These are phyloP conservation scores for Coleophora deauratella DNA, from an alignment of 2,888 invertebrate genomes.

Conservation along the genomic window DNA sequence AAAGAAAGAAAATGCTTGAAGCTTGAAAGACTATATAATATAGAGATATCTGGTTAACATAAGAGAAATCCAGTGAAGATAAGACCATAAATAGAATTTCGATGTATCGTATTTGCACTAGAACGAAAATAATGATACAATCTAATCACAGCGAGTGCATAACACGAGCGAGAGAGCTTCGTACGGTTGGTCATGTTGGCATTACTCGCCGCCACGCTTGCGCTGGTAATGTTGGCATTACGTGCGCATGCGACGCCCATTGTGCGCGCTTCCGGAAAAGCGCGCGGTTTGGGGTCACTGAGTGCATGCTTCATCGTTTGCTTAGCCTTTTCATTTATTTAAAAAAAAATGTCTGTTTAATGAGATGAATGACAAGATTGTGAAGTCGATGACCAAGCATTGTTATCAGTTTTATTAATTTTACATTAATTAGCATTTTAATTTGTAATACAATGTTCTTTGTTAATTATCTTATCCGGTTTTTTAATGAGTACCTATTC, in stretches of 20 bases:
- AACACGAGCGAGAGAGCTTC: too few relatives aligned
- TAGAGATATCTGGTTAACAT: too few relatives aligned
- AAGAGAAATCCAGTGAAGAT: too few relatives aligned
- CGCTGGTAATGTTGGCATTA: constrained; percentile 37
- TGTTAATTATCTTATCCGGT: constrained; percentile 4
- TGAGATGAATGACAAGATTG: constrained; percentile 1
- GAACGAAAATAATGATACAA: too few relatives aligned
- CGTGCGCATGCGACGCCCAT: constrained; percentile 28
- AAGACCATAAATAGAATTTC: too few relatives aligned
- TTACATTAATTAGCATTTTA: neutral
- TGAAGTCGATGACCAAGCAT: neutral
- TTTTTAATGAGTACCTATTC: too few relatives aligned
- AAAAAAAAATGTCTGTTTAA: neutral
- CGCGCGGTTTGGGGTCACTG: constrained; percentile 52
- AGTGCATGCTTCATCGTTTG: constrained; percentile 16
- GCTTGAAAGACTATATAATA: too few relatives aligned
- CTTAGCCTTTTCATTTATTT: constrained; percentile 1
- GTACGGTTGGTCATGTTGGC: too few relatives aligned
- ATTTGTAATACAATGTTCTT: constrained; percentile 6
- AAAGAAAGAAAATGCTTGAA: too few relatives aligned
- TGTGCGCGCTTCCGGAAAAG: constrained; percentile 61
- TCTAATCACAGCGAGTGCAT: too few relatives aligned
- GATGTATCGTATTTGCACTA: too few relatives aligned
- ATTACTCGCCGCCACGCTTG: neutral
- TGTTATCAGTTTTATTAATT: neutral